Evolutionary conservation across 2,113 vertebrate species (phyloP).

Genomic region (Amphiprion ocellaris): DNA sequence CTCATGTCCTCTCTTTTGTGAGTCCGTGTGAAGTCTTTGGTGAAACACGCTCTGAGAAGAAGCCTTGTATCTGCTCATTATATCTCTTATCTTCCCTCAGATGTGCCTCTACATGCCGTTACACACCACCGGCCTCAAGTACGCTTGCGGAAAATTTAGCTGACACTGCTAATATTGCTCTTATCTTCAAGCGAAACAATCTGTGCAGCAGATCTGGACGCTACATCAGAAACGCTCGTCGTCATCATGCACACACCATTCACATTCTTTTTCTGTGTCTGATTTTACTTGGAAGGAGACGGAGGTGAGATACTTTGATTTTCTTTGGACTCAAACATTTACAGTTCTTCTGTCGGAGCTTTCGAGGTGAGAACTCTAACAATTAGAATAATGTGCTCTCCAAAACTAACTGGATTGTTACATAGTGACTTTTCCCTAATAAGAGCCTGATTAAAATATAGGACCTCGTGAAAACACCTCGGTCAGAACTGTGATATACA

Average conservation of each 20-base stretch:
- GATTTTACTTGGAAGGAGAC: background rate
- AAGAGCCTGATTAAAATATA: too few relatives aligned
- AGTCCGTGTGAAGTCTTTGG: slow-evolving; percentile 1
- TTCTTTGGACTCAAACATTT: background rate
- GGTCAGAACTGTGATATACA: too few relatives aligned
- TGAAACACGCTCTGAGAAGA: background rate
- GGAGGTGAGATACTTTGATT: background rate
- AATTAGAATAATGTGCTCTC: too few relatives aligned
- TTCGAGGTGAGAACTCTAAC: too few relatives aligned
- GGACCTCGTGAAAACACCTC: too few relatives aligned
- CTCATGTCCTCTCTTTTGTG: slow-evolving; percentile 23
- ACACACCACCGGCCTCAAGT: background rate
- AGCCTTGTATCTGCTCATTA: slow-evolving; percentile 28
- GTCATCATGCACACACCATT: slow-evolving; percentile 5
- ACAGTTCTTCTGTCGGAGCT: too few relatives aligned
- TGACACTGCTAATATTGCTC: slow-evolving; percentile 48
- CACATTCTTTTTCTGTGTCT: background rate
- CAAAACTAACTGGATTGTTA: too few relatives aligned
- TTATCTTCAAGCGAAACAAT: slow-evolving; percentile 34
- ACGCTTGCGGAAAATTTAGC: slow-evolving; percentile 20
- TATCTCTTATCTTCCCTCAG: slow-evolving; percentile 43
- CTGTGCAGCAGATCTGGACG: slow-evolving; percentile 43
- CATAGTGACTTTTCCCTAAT: too few relatives aligned
- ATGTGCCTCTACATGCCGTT: slow-evolving; percentile 15
- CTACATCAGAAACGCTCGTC: slow-evolving; percentile 32